These are phyloP conservation scores for Heliconius charithonia DNA, from an alignment of 2,888 invertebrate species.

Conservation along the genomic window DNA sequence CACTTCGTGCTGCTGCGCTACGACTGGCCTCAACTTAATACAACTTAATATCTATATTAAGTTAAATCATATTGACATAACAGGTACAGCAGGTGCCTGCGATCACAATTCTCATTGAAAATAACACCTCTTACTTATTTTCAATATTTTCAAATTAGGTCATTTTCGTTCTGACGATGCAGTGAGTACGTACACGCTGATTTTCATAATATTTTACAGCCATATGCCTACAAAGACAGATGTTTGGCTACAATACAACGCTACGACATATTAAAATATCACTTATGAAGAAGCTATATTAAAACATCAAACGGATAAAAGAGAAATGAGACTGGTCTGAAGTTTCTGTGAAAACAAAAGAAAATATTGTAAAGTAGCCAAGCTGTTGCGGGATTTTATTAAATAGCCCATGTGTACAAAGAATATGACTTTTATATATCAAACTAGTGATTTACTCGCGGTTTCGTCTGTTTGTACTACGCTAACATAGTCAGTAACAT, in stretches of 20 bases:
- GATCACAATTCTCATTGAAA: too few species aligned
- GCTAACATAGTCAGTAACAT: not conserved
- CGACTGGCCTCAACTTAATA: too few species aligned
- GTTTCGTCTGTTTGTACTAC: not conserved
- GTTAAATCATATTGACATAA: too few species aligned
- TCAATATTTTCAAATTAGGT: not conserved
- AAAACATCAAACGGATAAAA: conserved; percentile 23
- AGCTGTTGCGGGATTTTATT: not conserved
- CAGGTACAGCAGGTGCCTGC: too few species aligned
- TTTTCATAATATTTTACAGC: not conserved
- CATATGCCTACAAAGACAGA: not conserved
- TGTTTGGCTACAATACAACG: not conserved
- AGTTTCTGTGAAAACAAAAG: conserved; percentile 6
- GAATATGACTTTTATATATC: not conserved
- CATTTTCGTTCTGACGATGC: not conserved
- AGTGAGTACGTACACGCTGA: not conserved
- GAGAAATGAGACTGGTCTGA: conserved; percentile 14
- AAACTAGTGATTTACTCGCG: not conserved
- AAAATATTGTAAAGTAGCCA: conserved; percentile 16
- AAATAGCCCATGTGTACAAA: not conserved
- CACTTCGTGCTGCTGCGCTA: too few species aligned
- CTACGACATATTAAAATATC: conserved; percentile 1
- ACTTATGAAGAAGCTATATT: conserved; percentile 21
- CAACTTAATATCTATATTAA: too few species aligned
- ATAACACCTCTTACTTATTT: too few species aligned